Percentiles rank a stretch among this genome's conserved stretches.
These are phyloP conservation scores for Artibeus lituratus DNA, from an alignment of 2,797 vertebrate species.

Conservation along the genomic window DNA sequence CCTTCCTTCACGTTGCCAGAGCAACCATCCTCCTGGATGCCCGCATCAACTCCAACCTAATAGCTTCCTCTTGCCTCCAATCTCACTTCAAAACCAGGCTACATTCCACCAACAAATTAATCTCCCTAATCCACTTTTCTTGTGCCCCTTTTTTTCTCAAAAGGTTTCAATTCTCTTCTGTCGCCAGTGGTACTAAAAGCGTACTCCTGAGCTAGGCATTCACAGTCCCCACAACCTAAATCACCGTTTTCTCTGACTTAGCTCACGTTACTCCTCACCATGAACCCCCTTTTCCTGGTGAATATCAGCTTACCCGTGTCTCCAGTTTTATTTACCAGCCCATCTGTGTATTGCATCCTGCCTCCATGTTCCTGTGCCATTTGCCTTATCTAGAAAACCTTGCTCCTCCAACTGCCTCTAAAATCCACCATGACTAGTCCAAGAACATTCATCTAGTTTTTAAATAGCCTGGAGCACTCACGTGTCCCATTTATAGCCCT, in stretches of 20 bases:
- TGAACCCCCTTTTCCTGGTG: neutral
- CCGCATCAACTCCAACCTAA: neutral
- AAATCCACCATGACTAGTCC: neutral
- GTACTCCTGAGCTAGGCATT: neutral
- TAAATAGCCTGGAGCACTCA: neutral
- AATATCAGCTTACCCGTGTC: neutral
- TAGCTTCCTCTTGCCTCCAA: neutral
- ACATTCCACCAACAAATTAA: conserved; percentile 18
- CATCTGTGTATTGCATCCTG: neutral
- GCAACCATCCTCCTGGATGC: neutral
- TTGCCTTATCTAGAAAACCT: neutral
- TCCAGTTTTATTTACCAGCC: neutral
- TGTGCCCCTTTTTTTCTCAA: neutral
- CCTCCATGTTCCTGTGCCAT: neutral
- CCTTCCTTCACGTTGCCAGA: neutral
- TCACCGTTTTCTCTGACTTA: conserved; percentile 20
- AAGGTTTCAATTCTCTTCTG: conserved; percentile 14
- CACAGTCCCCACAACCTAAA: neutral
- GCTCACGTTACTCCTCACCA: neutral
- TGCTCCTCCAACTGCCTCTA: neutral
- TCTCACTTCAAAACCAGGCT: conserved; percentile 27
- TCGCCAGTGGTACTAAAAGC: neutral
- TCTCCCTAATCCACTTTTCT: conserved; percentile 15
- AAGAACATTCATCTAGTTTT: neutral
- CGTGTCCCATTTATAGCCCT: neutral